A percentile compares a stretch with the other conserved stretches of the same genome.
phyloP scores from a whole-genome alignment of 2,888 invertebrate genomes.

The Brachyopa scutellaris region DNA sequence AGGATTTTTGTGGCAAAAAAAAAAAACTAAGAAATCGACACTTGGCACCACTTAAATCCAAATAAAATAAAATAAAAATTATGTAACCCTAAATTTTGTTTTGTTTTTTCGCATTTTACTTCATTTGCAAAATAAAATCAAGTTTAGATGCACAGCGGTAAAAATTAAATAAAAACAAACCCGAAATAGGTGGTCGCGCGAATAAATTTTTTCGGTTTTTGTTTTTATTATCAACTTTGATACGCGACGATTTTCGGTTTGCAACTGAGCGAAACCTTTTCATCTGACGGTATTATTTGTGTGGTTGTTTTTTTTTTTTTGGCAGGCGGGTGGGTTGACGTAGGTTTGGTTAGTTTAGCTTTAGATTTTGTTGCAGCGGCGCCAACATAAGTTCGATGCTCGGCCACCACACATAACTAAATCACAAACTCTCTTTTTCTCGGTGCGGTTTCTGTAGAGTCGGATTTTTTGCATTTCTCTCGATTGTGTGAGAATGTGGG shows the following conservation, averaged over 20 bases:
- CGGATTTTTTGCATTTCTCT: background rate
- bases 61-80: slow-evolving; percentile 46
- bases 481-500: slow-evolving; percentile 1
- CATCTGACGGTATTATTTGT: slow-evolving; percentile 43
- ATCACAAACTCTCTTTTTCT: slow-evolving; percentile 23
- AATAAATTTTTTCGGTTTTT: slow-evolving; percentile 7
- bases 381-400: slow-evolving; percentile 50
- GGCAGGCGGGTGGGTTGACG: slow-evolving; percentile 17
- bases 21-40: too few relatives aligned
- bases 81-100: slow-evolving; percentile 56
- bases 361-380: slow-evolving; percentile 49
- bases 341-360: slow-evolving; percentile 37
- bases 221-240: slow-evolving; percentile 30
- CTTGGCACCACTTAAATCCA: slow-evolving; percentile 39
- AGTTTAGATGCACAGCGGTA: background rate
- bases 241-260: slow-evolving; percentile 60
- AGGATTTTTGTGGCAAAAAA: slow-evolving; percentile 16
- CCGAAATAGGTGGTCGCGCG: slow-evolving; percentile 1
- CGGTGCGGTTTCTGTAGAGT: background rate
- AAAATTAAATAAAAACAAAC: background rate
- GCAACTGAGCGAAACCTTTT: slow-evolving; percentile 63
- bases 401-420: slow-evolving; percentile 10
- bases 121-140: too few relatives aligned
- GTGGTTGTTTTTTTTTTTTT: slow-evolving; percentile 14
- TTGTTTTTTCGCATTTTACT: background rate